Percentiles rank a stretch among this genome's conserved stretches.
These are phyloP conservation scores for Ptychochromis oligacanthus DNA, from an alignment of 2,113 vertebrate species.

Conservation along the genomic window DNA sequence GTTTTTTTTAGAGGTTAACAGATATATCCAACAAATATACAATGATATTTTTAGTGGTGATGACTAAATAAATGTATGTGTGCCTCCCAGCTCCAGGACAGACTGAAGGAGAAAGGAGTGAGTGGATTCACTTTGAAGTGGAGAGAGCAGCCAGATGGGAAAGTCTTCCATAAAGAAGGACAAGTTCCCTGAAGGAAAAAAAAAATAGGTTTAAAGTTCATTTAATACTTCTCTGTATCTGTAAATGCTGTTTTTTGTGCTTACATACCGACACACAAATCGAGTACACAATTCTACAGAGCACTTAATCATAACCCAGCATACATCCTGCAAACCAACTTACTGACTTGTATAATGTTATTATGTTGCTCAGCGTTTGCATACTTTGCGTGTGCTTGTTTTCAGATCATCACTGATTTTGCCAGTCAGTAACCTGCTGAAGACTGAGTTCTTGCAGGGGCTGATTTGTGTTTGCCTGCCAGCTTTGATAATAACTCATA, in stretches of 20 bases:
- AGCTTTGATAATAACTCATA: background rate
- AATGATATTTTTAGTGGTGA: too few species aligned
- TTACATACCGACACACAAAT: too few species aligned
- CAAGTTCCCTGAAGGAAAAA: background rate
- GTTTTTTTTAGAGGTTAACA: too few species aligned
- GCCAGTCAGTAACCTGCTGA: too few species aligned
- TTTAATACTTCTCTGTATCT: too few species aligned
- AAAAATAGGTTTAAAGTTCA: background rate
- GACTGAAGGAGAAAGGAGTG: background rate
- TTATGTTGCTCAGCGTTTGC: background rate
- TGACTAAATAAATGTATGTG: too few species aligned
- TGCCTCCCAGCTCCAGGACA: too few species aligned
- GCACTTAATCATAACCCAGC: background rate
- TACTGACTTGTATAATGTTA: background rate
- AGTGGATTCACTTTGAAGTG: background rate
- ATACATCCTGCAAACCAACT: background rate
- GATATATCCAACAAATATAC: too few species aligned
- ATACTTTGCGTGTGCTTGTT: background rate
- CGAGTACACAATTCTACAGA: background rate
- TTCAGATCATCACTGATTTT: background rate
- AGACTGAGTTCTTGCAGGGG: background rate
- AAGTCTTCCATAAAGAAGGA: background rate
- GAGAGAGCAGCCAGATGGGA: background rate
- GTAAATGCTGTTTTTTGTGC: too few species aligned
- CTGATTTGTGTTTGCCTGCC: background rate